Evolutionary conservation across 2,888 invertebrate species (phyloP).

Genomic region (Dichetophora obliterata): DNA sequence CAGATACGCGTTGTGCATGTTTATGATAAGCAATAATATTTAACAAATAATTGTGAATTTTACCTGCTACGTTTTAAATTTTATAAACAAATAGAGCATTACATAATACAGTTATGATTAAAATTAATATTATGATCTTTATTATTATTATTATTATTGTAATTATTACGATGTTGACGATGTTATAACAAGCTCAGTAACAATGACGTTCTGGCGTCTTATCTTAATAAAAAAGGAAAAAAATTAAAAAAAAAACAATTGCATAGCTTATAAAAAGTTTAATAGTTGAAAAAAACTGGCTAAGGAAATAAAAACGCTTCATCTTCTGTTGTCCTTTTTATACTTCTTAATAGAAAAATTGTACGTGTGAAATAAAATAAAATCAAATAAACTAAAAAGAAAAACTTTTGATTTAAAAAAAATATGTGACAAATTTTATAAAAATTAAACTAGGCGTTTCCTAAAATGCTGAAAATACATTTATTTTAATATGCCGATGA

Average conservation of each 20-base stretch:
- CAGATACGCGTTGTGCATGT: constrained; percentile 47
- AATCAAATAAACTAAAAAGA: background rate
- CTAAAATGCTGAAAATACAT: no score
- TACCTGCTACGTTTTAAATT: constrained; percentile 49
- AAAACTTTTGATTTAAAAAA: background rate
- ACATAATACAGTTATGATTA: constrained; percentile 4
- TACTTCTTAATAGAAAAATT: constrained; percentile 6
- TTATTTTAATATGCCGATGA: no score
- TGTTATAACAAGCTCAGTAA: no score
- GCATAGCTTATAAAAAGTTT: constrained; percentile 12
- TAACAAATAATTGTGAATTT: constrained; percentile 49
- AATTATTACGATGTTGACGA: background rate
- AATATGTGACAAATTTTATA: background rate
- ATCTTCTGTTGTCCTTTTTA: constrained; percentile 25
- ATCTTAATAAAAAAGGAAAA: background rate
- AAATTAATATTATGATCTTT: constrained; percentile 8
- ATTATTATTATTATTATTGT: background rate
- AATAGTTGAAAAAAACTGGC: constrained; percentile 13
- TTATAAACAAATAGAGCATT: constrained; percentile 19
- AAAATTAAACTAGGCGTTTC: no score
- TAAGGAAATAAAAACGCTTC: constrained; percentile 28
- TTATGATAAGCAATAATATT: constrained; percentile 68
- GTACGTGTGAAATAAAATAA: constrained; percentile 5
- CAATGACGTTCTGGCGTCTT: no score
- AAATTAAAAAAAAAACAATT: background rate